Evolutionary conservation across 2,888 invertebrate species (phyloP), one percentile per base, ranked within the genome.

Genomic region (Rambutsinella grinnellia): DNA sequence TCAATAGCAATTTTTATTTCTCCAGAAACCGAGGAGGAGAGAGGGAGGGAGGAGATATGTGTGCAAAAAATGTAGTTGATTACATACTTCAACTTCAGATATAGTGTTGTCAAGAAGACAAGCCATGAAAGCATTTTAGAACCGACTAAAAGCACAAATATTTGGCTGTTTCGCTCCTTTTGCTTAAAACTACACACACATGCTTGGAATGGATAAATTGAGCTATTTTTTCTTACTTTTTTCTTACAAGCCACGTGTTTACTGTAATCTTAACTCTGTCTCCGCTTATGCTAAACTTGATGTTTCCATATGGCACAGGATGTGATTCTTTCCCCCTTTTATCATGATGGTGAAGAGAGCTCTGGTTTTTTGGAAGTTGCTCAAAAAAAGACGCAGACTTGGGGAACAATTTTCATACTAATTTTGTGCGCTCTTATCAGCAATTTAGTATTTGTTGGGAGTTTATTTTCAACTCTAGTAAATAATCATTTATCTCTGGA

Each of bases 11-110:
- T 54, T 23, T 23, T 19, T 49, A 49, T 49, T 49, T 49, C 49
- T 49, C 36, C 36, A 36, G 36, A 36, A 36, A 23, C 36, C 27
- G 19, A 65, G 65, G 15, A n/a, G 27, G 57, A 27, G 17, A 44
- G 44, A 44, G 44, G 3, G 17, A 19, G 13, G 36, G 3, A 26
- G 19, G 60, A 3, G 17, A 44, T 15, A 21, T n/a, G 10, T 61
- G 17, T 24, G 17, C 15, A 2, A 26, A 17, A 15, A n/a, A 19
- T 60, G 54, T 23, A 54, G 17, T 15, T 54, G 15, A 23, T n/a
- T 49, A 5, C 19, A 49, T 49, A 49, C 49, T 17, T 49, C 19
- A 54, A 6, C 6, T 5, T 6, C 49, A 49, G 15, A 28, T 5
- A 36, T 36, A 36, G 36, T 36, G 36, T 13, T 36, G 36, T 36